Conservation (phyloP, 1,140 invertebrate species). For the Octopus sinensis region DNA sequence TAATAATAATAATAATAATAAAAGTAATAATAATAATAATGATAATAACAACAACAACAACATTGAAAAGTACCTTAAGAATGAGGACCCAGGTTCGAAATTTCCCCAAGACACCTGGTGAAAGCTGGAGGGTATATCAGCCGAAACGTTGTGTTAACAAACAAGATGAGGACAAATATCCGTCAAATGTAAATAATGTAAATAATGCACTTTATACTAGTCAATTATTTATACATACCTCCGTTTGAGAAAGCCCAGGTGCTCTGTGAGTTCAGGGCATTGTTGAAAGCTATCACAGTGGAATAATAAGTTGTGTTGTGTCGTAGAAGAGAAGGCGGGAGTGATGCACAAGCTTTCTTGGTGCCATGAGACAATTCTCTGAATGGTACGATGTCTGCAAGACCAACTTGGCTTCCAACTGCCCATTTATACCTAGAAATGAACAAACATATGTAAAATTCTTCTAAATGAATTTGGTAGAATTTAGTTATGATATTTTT, state of each 20-base stretch:
- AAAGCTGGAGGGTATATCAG: too few species aligned
- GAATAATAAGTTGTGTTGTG: not conserved
- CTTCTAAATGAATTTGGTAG: not conserved
- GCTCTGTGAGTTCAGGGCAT: conserved; percentile 29
- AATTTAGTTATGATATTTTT: not conserved
- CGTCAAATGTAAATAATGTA: too few species aligned
- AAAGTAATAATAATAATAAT: too few species aligned
- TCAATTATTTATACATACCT: not conserved
- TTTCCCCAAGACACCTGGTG: too few species aligned
- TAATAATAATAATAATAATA: too few species aligned
- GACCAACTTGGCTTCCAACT: conserved; percentile 24
- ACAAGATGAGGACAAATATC: too few species aligned
- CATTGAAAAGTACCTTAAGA: too few species aligned
- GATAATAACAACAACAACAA: too few species aligned
- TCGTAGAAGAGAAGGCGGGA: not conserved
- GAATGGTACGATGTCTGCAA: not conserved
- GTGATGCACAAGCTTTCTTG: not conserved
- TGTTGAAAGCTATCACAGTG: conserved; percentile 16
- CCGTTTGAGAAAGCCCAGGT: conserved; percentile 30
- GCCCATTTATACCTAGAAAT: conserved; percentile 31
- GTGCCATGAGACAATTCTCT: not conserved
- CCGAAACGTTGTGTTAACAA: too few species aligned
- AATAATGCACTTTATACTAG: too few species aligned
- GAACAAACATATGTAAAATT: not conserved
- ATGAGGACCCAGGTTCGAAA: too few species aligned